phyloP scores from a whole-genome alignment of 2,797 vertebrate genomes.

The Borostomias antarcticus region DNA sequence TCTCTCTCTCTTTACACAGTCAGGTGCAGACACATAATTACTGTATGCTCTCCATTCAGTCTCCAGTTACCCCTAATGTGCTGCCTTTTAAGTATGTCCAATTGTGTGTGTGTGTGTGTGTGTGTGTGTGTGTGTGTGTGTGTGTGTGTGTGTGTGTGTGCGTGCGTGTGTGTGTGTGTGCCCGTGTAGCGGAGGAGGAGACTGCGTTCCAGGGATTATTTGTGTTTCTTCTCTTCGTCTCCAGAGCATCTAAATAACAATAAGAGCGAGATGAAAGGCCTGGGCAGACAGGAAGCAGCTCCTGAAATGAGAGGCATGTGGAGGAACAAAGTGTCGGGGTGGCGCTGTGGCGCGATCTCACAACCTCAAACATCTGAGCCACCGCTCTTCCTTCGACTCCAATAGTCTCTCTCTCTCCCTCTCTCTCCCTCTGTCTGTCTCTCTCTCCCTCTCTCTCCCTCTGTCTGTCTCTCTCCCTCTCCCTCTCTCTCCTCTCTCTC shows the following conservation, averaged over 20 bases:
- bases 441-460: neutral
- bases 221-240: slow-evolving; percentile 33
- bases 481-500: too few relatives aligned
- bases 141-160: slow-evolving; percentile 12
- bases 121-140: neutral
- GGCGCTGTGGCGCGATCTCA: slow-evolving; percentile 38
- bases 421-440: slow-evolving; percentile 6
- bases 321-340: slow-evolving; percentile 45
- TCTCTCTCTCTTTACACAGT: slow-evolving; percentile 42
- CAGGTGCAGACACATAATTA: slow-evolving; percentile 72
- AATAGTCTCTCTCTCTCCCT: neutral
- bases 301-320: slow-evolving; percentile 52
- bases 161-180: neutral
- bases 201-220: slow-evolving; percentile 44
- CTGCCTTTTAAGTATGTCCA: slow-evolving; percentile 62
- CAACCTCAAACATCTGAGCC: neutral
- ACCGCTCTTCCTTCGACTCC: too few relatives aligned
- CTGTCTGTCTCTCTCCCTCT: too few relatives aligned
- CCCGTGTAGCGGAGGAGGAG: slow-evolving; percentile 14
- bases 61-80: slow-evolving; percentile 56
- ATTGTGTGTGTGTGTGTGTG: slow-evolving; percentile 33
- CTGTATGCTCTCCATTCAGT: slow-evolving; percentile 53
- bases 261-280: slow-evolving; percentile 47
- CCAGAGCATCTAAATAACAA: slow-evolving; percentile 52
- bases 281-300: slow-evolving; percentile 41